These are phyloP conservation scores for Hoplostethus atlanticus DNA, from an alignment of 2,797 vertebrate species.

Conservation along the genomic window DNA sequence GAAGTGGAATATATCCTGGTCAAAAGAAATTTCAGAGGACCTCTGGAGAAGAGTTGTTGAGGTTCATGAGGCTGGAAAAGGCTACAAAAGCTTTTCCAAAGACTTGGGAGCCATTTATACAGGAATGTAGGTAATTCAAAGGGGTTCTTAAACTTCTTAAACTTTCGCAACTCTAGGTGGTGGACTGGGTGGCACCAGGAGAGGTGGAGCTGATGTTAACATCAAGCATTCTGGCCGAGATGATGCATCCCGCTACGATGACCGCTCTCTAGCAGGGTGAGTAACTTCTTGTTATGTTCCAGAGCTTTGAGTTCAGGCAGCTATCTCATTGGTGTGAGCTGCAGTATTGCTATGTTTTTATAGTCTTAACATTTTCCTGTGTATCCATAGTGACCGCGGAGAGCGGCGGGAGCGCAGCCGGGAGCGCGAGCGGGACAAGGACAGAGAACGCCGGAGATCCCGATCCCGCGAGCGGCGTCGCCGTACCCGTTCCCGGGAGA, in stretches of 20 bases:
- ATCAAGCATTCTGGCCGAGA: slow-evolving; percentile 95
- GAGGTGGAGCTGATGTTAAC: slow-evolving; percentile 94
- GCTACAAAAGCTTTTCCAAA: no score
- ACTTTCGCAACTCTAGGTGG: slow-evolving; percentile 70
- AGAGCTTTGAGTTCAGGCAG: not conserved
- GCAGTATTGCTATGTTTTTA: not conserved
- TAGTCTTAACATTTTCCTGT: not conserved
- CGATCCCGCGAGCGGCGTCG: slow-evolving; percentile 86
- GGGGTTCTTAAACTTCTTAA: no score
- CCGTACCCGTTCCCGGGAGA: slow-evolving; percentile 82
- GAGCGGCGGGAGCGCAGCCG: slow-evolving; percentile 88
- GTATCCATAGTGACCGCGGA: slow-evolving; percentile 70
- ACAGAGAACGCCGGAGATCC: slow-evolving; percentile 85
- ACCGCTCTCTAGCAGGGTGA: slow-evolving; percentile 82
- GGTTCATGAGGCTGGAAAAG: no score
- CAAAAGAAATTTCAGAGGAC: no score
- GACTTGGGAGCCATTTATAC: no score
- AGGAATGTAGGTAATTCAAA: no score
- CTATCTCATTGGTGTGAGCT: not conserved
- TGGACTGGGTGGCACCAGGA: slow-evolving; percentile 84
- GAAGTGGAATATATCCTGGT: no score
- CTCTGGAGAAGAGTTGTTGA: no score
- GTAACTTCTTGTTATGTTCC: slow-evolving; percentile 25
- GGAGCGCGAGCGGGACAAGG: slow-evolving; percentile 89
- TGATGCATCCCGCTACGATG: slow-evolving; percentile 87